Conservation (phyloP, 2,797 vertebrate species). For the Rhabdomys pumilio region DNA sequence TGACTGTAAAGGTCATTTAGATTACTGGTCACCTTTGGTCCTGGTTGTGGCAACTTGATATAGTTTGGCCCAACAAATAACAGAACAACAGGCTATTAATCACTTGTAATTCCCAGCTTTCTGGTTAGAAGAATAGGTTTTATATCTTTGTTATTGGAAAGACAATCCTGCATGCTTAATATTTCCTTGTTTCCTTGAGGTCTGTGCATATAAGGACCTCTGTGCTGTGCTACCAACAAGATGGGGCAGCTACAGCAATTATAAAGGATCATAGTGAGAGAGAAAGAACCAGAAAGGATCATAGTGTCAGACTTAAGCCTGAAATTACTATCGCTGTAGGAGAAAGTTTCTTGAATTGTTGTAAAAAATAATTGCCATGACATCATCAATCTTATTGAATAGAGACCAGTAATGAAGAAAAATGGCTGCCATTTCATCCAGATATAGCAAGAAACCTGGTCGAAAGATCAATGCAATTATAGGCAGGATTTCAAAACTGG, state of each 20-base stretch:
- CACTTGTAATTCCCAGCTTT: background rate
- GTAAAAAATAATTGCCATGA: slow-evolving; percentile 23
- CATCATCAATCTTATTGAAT: slow-evolving; percentile 51
- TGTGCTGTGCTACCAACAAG: background rate
- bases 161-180: background rate
- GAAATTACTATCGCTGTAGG: background rate
- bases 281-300: slow-evolving; percentile 27
- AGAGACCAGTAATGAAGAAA: slow-evolving; percentile 46
- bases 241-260: slow-evolving; percentile 30
- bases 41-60: no score
- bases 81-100: background rate
- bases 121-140: background rate
- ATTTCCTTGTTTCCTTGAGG: background rate
- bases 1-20: background rate
- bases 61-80: background rate
- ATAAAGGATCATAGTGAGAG: background rate
- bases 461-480: slow-evolving; percentile 27
- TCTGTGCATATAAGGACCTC: background rate
- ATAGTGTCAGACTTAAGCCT: slow-evolving; percentile 54
- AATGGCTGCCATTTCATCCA: slow-evolving; percentile 49
- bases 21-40: background rate
- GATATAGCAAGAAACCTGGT: background rate
- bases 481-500: slow-evolving; percentile 59
- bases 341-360: slow-evolving; percentile 22
- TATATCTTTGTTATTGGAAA: background rate